Evolutionary conservation across 2,888 invertebrate genomes (phyloP).

Genomic region (Nipponacmea schrenckii): DNA sequence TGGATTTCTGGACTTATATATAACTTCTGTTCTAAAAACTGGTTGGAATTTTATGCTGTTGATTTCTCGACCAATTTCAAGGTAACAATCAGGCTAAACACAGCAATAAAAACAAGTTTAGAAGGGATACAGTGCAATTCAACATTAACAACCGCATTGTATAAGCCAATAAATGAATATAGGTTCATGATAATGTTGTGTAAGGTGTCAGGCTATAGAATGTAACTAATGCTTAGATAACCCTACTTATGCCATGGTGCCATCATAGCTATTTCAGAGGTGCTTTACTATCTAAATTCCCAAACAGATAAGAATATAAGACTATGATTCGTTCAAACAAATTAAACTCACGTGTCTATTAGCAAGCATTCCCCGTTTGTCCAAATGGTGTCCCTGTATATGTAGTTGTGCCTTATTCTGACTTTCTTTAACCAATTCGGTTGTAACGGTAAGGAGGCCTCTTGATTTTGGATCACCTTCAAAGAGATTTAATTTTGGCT

Average conservation of each 20-base stretch:
- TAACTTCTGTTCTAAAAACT: constrained; percentile 47
- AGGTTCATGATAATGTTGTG: no score
- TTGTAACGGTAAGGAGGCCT: constrained; percentile 49
- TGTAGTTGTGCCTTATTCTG: constrained; percentile 45
- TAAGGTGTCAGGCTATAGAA: no score
- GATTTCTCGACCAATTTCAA: constrained; percentile 49
- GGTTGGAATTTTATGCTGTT: constrained; percentile 51
- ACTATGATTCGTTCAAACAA: not conserved
- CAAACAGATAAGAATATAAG: not conserved
- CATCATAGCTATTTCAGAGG: not conserved
- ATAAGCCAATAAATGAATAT: no score
- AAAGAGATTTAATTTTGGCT: no score
- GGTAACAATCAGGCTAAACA: constrained; percentile 46
- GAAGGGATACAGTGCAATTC: no score
- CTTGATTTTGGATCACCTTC: constrained; percentile 47
- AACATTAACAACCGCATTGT: no score
- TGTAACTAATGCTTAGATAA: no score
- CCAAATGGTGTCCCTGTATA: constrained; percentile 46
- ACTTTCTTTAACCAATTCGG: constrained; percentile 41
- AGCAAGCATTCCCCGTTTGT: constrained; percentile 43
- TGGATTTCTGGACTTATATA: constrained; percentile 46
- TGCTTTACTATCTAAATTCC: not conserved
- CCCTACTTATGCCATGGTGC: no score
- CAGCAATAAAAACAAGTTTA: constrained; percentile 23
- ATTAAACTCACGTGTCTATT: constrained; percentile 31